These are phyloP conservation scores for Thermophis baileyi DNA, from an alignment of 2,113 vertebrate genomes.

Conservation along the genomic window DNA sequence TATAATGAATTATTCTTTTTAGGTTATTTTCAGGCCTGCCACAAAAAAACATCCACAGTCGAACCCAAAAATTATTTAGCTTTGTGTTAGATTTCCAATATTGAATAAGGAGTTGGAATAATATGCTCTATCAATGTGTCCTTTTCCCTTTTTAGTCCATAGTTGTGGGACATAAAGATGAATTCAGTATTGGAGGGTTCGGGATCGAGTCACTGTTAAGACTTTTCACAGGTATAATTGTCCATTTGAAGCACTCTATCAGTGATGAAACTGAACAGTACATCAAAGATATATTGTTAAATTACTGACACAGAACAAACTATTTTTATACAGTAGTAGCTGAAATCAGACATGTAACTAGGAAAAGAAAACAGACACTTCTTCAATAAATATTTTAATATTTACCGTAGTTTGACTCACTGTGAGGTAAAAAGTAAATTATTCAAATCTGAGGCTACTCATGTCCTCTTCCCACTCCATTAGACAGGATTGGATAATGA, in stretches of 20 bases:
- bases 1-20: not conserved
- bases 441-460: conserved; percentile 31
- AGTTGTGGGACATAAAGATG: not conserved
- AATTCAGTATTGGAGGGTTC: not conserved
- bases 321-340: not conserved
- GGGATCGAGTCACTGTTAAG: not conserved
- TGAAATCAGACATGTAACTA: conserved; percentile 23
- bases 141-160: not conserved
- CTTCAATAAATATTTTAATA: conserved; percentile 5
- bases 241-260: not conserved
- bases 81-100: not conserved
- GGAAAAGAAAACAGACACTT: conserved; percentile 20
- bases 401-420: conserved; percentile 38
- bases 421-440: conserved; percentile 36
- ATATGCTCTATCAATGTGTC: not conserved
- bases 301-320: not conserved
- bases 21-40: not conserved
- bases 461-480: not conserved
- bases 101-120: not conserved
- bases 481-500: conserved; percentile 20
- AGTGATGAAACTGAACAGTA: not conserved
- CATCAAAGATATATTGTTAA: not conserved
- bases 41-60: not conserved
- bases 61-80: not conserved
- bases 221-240: not conserved